phyloP scores from a whole-genome alignment of 2,888 invertebrate species.

The Aproaerema taeniolella region DNA sequence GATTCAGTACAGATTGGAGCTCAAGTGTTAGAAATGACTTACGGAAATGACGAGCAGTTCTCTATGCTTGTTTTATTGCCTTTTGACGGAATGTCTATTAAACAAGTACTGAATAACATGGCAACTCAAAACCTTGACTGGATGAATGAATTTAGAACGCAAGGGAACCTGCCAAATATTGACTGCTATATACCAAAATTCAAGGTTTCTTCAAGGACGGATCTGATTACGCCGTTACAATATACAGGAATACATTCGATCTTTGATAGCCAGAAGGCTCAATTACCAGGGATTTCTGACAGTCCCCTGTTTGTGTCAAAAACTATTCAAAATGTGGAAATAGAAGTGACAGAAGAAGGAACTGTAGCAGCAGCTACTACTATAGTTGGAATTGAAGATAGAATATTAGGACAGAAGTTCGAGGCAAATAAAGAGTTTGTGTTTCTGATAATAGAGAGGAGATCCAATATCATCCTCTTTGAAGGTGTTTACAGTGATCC shows the following conservation, averaged over 20 bases:
- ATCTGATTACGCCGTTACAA: constrained; percentile 58
- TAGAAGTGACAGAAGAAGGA: constrained; percentile 86
- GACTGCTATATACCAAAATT: constrained; percentile 80
- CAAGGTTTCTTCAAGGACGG: constrained; percentile 62
- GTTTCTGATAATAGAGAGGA: constrained; percentile 80
- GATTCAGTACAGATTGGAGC: constrained; percentile 74
- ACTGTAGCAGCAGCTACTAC: constrained; percentile 82
- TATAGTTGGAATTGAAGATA: constrained; percentile 61
- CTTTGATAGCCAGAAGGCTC: constrained; percentile 74
- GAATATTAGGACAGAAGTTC: constrained; percentile 72
- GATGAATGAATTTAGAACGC: constrained; percentile 61
- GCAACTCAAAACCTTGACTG: constrained; percentile 64
- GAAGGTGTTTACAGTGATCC: constrained; percentile 72
- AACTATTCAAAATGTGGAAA: constrained; percentile 82
- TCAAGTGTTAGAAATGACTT: constrained; percentile 82
- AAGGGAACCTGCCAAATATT: constrained; percentile 63
- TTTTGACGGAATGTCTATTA: constrained; percentile 69
- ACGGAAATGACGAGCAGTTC: constrained; percentile 78
- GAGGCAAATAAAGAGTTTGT: constrained; percentile 82
- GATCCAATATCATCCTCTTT: constrained; percentile 78
- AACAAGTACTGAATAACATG: constrained; percentile 69
- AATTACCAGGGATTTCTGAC: constrained; percentile 78
- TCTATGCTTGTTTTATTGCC: constrained; percentile 82
- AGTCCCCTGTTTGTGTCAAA: constrained; percentile 77
- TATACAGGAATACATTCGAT: constrained; percentile 81